phyloP scores from a whole-genome alignment of 2,113 vertebrate genomes.

The Taurulus bubalis region DNA sequence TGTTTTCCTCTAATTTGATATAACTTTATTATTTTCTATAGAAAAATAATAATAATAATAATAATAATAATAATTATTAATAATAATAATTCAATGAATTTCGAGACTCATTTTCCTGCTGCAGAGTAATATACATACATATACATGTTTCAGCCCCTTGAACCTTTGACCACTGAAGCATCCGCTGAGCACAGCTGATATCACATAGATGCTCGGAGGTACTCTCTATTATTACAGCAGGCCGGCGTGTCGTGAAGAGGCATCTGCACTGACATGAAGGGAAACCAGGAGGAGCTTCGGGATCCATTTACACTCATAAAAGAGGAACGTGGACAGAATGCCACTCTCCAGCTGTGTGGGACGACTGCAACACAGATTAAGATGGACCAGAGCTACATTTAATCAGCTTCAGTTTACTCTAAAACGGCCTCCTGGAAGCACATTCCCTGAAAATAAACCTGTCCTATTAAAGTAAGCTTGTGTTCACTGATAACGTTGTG shows the following conservation, averaged over 20 bases:
- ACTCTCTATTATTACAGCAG: background rate
- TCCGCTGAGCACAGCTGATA: background rate
- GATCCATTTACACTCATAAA: background rate
- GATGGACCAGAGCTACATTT: constrained; percentile 1
- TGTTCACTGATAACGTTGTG: constrained; percentile 13
- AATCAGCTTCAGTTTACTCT: constrained; percentile 7
- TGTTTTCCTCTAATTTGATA: background rate
- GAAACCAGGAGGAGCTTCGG: background rate
- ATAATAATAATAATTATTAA: no score
- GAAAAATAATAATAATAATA: no score
- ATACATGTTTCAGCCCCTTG: background rate
- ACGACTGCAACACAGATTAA: constrained; percentile 6
- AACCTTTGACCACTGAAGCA: background rate
- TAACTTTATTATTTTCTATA: background rate
- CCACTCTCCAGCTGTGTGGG: background rate
- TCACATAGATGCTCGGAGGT: no score
- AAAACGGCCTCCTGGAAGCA: constrained; percentile 12
- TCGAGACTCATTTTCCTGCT: background rate
- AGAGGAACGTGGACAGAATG: background rate
- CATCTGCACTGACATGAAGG: constrained; percentile 1
- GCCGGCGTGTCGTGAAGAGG: background rate
- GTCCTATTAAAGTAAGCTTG: background rate
- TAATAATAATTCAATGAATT: no score
- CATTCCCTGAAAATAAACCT: constrained; percentile 19
- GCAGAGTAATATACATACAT: no score